Evolutionary conservation across 2,888 invertebrate species (phyloP), one percentile per base, ranked within the genome.

Genomic region (Nomada ruficornis): DNA sequence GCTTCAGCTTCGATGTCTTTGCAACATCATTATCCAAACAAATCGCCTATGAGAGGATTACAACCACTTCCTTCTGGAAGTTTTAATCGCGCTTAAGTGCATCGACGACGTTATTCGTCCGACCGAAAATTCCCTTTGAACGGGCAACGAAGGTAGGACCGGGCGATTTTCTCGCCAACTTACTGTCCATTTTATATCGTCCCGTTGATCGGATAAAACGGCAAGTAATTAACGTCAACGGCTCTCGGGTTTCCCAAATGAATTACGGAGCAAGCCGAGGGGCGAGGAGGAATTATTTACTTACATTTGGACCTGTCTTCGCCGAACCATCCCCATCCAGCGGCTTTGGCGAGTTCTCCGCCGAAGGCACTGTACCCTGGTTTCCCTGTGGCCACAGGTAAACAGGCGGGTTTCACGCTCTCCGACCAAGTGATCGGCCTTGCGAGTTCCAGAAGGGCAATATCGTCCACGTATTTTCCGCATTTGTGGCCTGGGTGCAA

Each of bases 321-420:
- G 85, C 96, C 94, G 0, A 97, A 96, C 95, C 97, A 97, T 0
- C 98, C 98, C 98, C 98, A 98, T 9, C 98, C 98, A 36, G 97
- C 97, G 0, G 97, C 97, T 0, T 96, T 96, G 0, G 96, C 98
- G 26, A 94, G 90, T 0, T 93, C 92, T 0, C 96, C 96, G 67
- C 95, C 95, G 87, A 95, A 96, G 52, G 91, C 94, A n/a, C 93
- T 94, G 81, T 94, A 94, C 52, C 90, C 93, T 75, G 94, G 94
- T 70, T 95, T 93, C 11, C 94, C 93, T 2, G 94, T 91, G 0
- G 95, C 94, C 71, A 94, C 94, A 0, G 97, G 97, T 2, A 98
- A 94, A 91, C 98, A 98, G 15, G 96, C 97, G 1, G 98, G 98
- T 89, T 96, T 95, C 15, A 97, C 95, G 75, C 95, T 95, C n/a